These are phyloP conservation scores for Semaprochilodus insignis DNA, from an alignment of 2,797 vertebrate genomes.

Conservation along the genomic window DNA sequence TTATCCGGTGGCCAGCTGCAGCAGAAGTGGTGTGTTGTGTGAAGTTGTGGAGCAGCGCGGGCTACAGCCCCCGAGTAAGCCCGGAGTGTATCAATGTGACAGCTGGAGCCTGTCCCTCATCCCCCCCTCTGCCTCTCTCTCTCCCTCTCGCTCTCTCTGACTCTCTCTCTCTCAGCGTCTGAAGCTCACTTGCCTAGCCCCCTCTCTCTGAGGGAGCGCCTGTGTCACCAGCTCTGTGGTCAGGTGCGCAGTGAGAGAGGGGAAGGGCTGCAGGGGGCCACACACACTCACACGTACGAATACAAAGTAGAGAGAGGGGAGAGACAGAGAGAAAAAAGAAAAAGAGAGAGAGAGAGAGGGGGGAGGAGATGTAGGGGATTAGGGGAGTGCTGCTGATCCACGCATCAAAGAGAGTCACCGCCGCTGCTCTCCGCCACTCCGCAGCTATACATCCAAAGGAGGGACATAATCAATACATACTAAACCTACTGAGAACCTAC, in stretches of 20 bases:
- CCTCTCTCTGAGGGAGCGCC: constrained; percentile 19
- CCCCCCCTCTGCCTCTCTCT: constrained; percentile 23
- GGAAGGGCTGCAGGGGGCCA: constrained; percentile 40
- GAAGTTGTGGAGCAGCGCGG: constrained; percentile 18
- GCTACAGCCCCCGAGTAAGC: constrained; percentile 50
- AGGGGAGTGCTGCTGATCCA: constrained; percentile 29
- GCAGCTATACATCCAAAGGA: constrained; percentile 62
- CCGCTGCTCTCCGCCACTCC: constrained; percentile 6
- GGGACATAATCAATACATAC: constrained; percentile 58
- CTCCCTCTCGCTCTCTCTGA: neutral
- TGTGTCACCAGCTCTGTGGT: constrained; percentile 54
- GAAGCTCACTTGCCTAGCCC: constrained; percentile 16
- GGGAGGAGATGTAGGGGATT: constrained; percentile 11
- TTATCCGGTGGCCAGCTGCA: constrained; percentile 45
- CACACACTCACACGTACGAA: constrained; percentile 28
- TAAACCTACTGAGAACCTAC: constrained; percentile 17
- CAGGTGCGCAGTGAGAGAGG: constrained; percentile 53
- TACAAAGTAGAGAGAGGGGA: constrained; percentile 25
- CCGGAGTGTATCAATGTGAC: constrained; percentile 62
- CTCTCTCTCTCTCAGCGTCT: neutral
- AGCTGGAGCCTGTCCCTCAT: constrained; percentile 64
- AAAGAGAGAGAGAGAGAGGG: neutral
- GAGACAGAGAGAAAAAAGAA: neutral
- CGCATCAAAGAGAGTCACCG: constrained; percentile 33
- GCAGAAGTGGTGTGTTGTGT: constrained; percentile 36